phyloP scores from a whole-genome alignment of 2,797 vertebrate species.

The Paedocypris micromegethes region DNA sequence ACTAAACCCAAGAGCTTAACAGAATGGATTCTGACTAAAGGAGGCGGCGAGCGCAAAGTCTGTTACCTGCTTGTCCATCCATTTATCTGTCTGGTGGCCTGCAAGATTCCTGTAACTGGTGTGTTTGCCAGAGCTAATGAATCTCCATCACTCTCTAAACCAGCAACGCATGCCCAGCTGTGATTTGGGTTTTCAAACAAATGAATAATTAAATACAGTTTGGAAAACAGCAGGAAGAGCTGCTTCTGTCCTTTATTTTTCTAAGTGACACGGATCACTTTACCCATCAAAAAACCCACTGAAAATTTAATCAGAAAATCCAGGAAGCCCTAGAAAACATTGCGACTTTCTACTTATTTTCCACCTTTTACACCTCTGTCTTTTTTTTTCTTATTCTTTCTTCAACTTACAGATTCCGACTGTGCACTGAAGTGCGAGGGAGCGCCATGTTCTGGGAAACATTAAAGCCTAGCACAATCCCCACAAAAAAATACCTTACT shows the following conservation, averaged over 20 bases:
- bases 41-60: not conserved
- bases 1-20: slow-evolving; percentile 14
- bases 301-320: slow-evolving; percentile 41
- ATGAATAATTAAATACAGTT: slow-evolving; percentile 64
- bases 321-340: slow-evolving; percentile 36
- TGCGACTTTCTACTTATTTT: slow-evolving; percentile 41
- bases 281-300: slow-evolving; percentile 19
- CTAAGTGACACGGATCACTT: slow-evolving; percentile 29
- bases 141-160: slow-evolving; percentile 43
- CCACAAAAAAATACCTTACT: slow-evolving; percentile 22
- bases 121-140: slow-evolving; percentile 32
- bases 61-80: not conserved
- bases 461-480: slow-evolving; percentile 23
- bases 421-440: not conserved
- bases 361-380: not conserved
- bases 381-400: slow-evolving; percentile 7
- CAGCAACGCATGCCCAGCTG: slow-evolving; percentile 52
- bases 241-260: slow-evolving; percentile 32
- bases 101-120: not conserved
- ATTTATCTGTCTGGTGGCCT: not conserved
- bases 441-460: slow-evolving; percentile 13
- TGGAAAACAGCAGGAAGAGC: slow-evolving; percentile 51
- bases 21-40: slow-evolving; percentile 5
- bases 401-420: slow-evolving; percentile 4
- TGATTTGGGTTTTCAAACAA: slow-evolving; percentile 57